Evolutionary conservation across 2,797 vertebrate species (phyloP).

Genomic region (Sebastes itinus): DNA sequence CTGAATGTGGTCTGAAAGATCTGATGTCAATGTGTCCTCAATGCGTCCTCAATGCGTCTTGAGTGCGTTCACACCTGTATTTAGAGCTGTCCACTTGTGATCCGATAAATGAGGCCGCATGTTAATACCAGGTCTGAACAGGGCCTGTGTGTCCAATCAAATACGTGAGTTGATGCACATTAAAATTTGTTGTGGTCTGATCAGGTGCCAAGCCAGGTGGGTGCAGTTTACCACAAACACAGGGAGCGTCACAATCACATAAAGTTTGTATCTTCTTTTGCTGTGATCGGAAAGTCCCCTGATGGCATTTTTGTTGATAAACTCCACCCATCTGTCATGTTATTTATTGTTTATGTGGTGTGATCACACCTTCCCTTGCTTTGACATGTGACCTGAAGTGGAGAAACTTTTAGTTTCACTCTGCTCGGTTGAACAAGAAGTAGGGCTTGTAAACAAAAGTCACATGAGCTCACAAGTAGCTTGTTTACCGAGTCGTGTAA

Average conservation of each 20-base stretch:
- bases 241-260: not conserved
- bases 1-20: too few relatives aligned
- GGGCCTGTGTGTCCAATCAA: not conserved
- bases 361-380: not conserved
- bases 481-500: constrained; percentile 25
- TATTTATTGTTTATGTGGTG: too few relatives aligned
- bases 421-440: not conserved
- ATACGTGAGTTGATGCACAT: not conserved
- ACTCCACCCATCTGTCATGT: not conserved
- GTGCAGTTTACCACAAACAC: not conserved
- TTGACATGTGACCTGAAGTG: not conserved
- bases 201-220: not conserved
- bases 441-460: constrained; percentile 20
- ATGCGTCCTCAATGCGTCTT: too few relatives aligned
- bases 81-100: not conserved
- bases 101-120: too few relatives aligned
- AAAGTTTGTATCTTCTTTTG: not conserved
- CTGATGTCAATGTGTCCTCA: too few relatives aligned
- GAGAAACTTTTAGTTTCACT: not conserved
- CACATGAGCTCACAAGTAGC: constrained; percentile 13
- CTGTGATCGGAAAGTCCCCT: not conserved
- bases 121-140: too few relatives aligned
- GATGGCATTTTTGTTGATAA: not conserved
- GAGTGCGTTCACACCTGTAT: too few relatives aligned
- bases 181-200: constrained; percentile 1